Conservation (phyloP, 2,113 vertebrate species). For the Athene noctua region DNA sequence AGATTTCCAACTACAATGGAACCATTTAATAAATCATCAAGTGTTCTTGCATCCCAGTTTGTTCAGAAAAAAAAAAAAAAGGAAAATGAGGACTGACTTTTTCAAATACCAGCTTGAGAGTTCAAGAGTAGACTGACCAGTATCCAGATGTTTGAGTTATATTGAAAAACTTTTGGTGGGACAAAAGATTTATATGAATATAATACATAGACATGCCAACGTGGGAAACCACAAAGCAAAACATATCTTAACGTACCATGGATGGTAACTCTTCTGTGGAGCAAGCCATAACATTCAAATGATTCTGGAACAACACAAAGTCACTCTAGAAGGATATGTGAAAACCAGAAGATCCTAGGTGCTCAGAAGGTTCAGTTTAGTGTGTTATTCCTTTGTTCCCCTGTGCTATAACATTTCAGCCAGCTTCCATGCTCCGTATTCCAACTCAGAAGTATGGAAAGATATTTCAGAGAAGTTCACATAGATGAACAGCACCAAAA, state of each 20-base stretch:
- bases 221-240: background rate
- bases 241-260: background rate
- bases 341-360: background rate
- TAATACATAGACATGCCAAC: background rate
- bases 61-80: background rate
- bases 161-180: background rate
- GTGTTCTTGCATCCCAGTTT: background rate
- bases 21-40: slow-evolving; percentile 48
- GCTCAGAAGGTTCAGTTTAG: background rate
- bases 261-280: background rate
- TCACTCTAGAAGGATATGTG: background rate
- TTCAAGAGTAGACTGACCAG: background rate
- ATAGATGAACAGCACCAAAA: background rate
- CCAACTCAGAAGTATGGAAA: background rate
- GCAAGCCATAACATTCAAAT: background rate
- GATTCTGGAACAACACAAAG: background rate
- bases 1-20: slow-evolving; percentile 1
- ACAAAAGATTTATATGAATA: background rate
- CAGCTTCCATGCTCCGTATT: background rate
- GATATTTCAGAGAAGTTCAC: background rate
- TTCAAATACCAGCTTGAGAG: background rate
- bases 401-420: background rate
- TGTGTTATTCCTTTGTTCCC: background rate
- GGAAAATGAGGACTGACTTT: background rate
- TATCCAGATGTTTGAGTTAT: background rate